Evolutionary conservation across 2,888 invertebrate genomes (phyloP), one percentile per base, ranked within the genome.

Genomic region (Zele albiditarsus): DNA sequence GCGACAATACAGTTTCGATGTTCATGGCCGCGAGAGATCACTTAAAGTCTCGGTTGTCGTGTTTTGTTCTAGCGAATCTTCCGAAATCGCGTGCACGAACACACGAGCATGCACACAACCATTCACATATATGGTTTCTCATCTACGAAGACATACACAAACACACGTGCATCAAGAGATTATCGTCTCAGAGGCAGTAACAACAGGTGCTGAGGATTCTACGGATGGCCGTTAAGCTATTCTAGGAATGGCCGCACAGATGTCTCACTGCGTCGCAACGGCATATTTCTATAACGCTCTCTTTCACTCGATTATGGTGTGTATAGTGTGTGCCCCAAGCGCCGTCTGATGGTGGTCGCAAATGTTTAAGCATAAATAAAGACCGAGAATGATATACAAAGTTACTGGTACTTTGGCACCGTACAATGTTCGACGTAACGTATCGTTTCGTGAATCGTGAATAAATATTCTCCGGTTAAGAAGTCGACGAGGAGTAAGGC

Each of bases 181-280:
- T 71, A 62, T 71, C 31, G n/a, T 53, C 20, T 38, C 46, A 68
- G 28, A 28, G 16, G 71, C 60, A 72, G 33, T 63, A 68, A 71
- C 77, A 77, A 77, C 77, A 77, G 77, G 74, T 77, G 77, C 74
- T 74, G 67, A 27, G 46, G 67, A 67, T 67, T 67, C 67, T 67
- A 27, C 27, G 67, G 49, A 67, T 25, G 46, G 67, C 67, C 67
- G 49, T 67, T 67, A 67, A 49, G 27, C 46, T 46, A 42, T 67
- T 67, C 67, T 67, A 67, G 67, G 67, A 67, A 67, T 27, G 27
- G 27, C 46, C 49, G 49, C 46, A 49, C 67, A 67, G 67, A 67
- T 67, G 67, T 67, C 72, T 46, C 65, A 71, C 31, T 42, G 53
- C 42, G n/a, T 58, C 57, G n/a, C 6, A 73, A 73, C 65, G 42